A percentile compares a stretch with the other conserved stretches of the same genome.
These are phyloP conservation scores for Cyprinodon diabolis DNA, from an alignment of 2,797 vertebrate genomes.

Conservation along the genomic window DNA sequence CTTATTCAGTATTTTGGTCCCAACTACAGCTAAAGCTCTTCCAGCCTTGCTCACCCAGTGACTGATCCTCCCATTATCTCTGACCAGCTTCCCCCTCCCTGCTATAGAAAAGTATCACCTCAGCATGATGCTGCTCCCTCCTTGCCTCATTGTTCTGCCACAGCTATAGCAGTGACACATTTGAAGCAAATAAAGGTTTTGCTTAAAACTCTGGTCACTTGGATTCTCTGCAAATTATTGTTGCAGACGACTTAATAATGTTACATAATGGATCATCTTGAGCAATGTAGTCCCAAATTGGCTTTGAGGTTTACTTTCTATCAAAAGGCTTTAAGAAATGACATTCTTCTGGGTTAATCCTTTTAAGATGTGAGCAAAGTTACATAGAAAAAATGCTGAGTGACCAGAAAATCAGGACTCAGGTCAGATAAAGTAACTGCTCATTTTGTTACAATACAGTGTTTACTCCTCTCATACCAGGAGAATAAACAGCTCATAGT, in stretches of 20 bases:
- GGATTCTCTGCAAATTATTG: background rate
- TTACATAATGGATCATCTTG: background rate
- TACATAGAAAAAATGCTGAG: background rate
- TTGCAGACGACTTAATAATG: background rate
- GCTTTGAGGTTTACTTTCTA: background rate
- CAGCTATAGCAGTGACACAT: background rate
- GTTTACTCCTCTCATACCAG: background rate
- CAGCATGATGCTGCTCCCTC: too few relatives aligned
- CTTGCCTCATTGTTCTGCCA: too few relatives aligned
- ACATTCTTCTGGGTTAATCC: background rate
- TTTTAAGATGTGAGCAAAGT: background rate
- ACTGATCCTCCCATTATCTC: too few relatives aligned
- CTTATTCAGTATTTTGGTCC: too few relatives aligned
- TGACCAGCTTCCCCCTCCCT: too few relatives aligned
- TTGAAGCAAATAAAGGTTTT: background rate
- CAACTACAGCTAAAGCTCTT: too few relatives aligned
- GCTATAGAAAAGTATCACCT: too few relatives aligned
- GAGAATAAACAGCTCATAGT: background rate
- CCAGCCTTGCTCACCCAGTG: too few relatives aligned
- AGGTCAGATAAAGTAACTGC: background rate
- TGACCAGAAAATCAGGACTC: background rate
- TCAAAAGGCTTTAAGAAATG: background rate
- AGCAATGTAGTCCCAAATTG: background rate
- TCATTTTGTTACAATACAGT: background rate
- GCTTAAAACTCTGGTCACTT: background rate